Evolutionary conservation across 2,113 vertebrate genomes (phyloP).

Genomic region (Lamprologus sp.): DNA sequence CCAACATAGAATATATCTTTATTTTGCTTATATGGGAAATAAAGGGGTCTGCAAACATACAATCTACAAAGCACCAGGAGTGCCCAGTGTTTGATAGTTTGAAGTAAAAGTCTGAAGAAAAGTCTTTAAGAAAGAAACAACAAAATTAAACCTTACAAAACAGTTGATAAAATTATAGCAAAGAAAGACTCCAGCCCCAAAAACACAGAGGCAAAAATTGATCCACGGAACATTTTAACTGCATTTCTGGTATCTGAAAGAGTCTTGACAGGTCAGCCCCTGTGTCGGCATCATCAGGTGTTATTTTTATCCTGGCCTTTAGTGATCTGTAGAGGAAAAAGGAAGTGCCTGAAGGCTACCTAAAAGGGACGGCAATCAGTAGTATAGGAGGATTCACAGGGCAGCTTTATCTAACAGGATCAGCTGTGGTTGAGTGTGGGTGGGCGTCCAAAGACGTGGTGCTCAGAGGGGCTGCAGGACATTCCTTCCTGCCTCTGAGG

Average conservation of each 20-base stretch:
- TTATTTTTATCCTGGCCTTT: not conserved
- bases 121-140: not conserved
- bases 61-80: constrained; percentile 29
- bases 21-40: constrained; percentile 57
- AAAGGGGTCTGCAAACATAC: constrained; percentile 47
- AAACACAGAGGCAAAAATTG: constrained; percentile 20
- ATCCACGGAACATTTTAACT: constrained; percentile 38
- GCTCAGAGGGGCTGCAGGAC: constrained; percentile 73
- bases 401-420: not conserved
- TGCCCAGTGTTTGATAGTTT: constrained; percentile 27
- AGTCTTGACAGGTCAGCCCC: constrained; percentile 7
- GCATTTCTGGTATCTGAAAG: constrained; percentile 7
- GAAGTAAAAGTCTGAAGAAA: constrained; percentile 29
- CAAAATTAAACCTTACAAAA: constrained; percentile 38
- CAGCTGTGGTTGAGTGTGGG: not conserved
- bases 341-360: constrained; percentile 31
- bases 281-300: not conserved
- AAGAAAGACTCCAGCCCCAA: constrained; percentile 27
- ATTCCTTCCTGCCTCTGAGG: constrained; percentile 58
- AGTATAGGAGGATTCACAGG: constrained; percentile 40
- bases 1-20: constrained; percentile 66
- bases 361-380: constrained; percentile 48
- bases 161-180: constrained; percentile 36
- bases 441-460: not conserved
- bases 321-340: not conserved